These are phyloP conservation scores for Urophycis tenuis DNA, from an alignment of 2,797 vertebrate genomes.

Conservation along the genomic window DNA sequence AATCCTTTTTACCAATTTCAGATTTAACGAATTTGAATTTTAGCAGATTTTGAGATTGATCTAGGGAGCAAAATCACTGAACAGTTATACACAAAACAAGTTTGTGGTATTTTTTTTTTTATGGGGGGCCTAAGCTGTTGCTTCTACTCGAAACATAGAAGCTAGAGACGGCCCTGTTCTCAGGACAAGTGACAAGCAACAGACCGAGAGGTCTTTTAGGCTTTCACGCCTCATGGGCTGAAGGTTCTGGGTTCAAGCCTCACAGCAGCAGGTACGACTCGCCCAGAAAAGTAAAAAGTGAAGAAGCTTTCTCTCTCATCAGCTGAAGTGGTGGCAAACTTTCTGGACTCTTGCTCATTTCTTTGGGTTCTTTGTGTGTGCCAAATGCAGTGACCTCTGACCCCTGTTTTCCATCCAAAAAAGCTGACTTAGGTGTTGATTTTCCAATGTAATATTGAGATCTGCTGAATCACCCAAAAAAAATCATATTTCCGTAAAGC, in stretches of 20 bases:
- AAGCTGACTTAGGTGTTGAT: not conserved
- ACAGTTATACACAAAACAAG: too few relatives aligned
- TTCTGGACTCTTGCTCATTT: too few relatives aligned
- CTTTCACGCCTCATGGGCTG: not conserved
- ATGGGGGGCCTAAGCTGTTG: too few relatives aligned
- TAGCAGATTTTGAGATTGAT: not conserved
- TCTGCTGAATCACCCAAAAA: not conserved
- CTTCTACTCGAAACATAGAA: too few relatives aligned
- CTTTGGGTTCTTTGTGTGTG: not conserved
- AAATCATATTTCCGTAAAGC: not conserved
- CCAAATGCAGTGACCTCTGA: not conserved
- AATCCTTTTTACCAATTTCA: not conserved
- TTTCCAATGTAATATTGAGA: not conserved
- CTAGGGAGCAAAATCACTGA: too few relatives aligned
- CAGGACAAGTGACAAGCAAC: not conserved
- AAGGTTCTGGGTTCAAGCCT: not conserved
- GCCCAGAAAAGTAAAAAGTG: not conserved
- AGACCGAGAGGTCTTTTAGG: too few relatives aligned
- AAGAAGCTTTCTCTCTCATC: not conserved
- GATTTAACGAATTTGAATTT: too few relatives aligned
- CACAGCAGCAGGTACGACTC: not conserved
- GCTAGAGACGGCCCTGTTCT: too few relatives aligned
- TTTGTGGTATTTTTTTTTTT: too few relatives aligned
- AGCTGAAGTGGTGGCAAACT: not conserved
- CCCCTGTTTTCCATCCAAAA: not conserved